Conservation (phyloP, 2,888 invertebrate genomes). For the Agrochola macilenta region DNA sequence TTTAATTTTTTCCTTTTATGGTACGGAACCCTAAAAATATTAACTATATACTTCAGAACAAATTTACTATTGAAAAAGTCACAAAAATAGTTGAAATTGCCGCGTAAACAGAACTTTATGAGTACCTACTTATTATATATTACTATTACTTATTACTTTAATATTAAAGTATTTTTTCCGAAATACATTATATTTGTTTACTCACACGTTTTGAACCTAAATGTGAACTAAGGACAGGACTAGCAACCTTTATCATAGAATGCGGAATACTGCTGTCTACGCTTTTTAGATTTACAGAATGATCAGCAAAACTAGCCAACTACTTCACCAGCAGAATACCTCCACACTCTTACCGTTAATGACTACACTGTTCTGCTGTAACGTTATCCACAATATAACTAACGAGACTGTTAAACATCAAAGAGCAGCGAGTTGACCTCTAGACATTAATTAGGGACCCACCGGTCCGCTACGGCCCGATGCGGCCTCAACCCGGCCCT, state of each 20-base stretch:
- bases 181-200: neutral
- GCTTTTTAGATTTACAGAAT: neutral
- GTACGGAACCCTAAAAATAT: neutral
- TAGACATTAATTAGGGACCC: constrained; percentile 63
- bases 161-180: neutral
- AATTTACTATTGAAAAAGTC: neutral
- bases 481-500: neutral
- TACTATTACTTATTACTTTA: too few species aligned
- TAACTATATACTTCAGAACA: neutral
- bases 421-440: constrained; percentile 65
- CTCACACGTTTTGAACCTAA: neutral
- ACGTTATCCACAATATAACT: constrained; percentile 56
- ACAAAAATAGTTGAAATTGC: neutral
- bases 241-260: neutral
- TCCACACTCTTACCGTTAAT: constrained; percentile 26
- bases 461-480: constrained; percentile 22
- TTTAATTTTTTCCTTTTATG: too few species aligned
- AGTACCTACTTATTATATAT: too few species aligned
- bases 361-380: constrained; percentile 30
- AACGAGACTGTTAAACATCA: constrained; percentile 62
- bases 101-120: neutral
- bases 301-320: neutral
- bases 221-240: neutral
- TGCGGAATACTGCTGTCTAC: neutral
- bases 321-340: neutral